Percentiles rank a stretch among this genome's conserved stretches.
These are phyloP conservation scores for honey bee (Apis mellifera) DNA, from an alignment of 1,140 invertebrate species.

Conservation along the genomic window DNA sequence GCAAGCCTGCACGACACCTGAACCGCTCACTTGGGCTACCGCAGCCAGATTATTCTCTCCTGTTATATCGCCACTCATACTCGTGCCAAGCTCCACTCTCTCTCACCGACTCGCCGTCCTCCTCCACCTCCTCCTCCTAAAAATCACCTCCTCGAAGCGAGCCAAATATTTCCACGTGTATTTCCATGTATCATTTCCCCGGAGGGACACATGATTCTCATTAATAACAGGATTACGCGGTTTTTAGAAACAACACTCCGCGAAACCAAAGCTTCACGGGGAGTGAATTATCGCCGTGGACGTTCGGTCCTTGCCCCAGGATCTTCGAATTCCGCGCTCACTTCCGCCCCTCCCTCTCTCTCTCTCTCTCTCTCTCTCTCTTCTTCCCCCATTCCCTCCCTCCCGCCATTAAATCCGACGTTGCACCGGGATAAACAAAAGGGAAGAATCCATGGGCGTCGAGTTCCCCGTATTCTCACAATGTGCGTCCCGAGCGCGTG, in stretches of 20 bases:
- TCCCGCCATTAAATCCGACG: slow-evolving; percentile 63
- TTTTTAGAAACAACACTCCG: slow-evolving; percentile 46
- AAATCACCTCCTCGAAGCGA: not conserved
- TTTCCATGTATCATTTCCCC: slow-evolving; percentile 45
- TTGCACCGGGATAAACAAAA: slow-evolving; percentile 59
- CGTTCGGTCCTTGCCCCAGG: slow-evolving; percentile 27
- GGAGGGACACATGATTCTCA: slow-evolving; percentile 43
- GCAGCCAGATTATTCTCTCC: too few relatives aligned
- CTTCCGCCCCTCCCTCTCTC: not conserved
- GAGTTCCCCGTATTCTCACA: not conserved
- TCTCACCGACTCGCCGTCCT: too few relatives aligned
- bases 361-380: not conserved
- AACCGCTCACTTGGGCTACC: too few relatives aligned
- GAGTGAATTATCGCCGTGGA: slow-evolving; percentile 55
- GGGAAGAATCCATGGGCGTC: slow-evolving; percentile 43
- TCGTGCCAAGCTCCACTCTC: too few relatives aligned
- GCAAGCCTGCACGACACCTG: too few relatives aligned
- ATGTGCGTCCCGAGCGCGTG: not conserved
- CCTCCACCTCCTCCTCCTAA: not conserved
- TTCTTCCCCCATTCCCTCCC: too few relatives aligned
- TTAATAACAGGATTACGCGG: slow-evolving; percentile 65
- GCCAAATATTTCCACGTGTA: slow-evolving; percentile 1
- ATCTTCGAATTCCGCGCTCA: slow-evolving; percentile 55
- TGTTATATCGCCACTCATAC: too few relatives aligned
- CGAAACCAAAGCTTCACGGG: slow-evolving; percentile 49